Evolutionary conservation across 2,113 vertebrate genomes (phyloP), one percentile per base, ranked within the genome.

Genomic region (Vulpes vulpes): DNA sequence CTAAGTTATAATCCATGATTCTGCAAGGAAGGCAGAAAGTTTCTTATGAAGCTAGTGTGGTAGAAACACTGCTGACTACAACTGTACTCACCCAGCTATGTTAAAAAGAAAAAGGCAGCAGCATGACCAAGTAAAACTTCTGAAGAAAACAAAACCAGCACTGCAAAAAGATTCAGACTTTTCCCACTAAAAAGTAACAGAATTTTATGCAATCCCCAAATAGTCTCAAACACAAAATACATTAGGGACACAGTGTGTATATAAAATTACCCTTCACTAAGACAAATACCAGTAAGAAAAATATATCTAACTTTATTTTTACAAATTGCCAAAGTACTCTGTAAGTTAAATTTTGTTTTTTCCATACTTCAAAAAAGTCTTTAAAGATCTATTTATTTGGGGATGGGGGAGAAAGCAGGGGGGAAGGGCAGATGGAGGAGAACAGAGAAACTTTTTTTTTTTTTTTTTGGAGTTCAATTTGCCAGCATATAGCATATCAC

Each of bases 221-320:
- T 16, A 94, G 22, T 60, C 43, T 93, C 30, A 92, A 93, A 94
- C 5, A 88, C 17, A 93, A 94, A 95, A 89, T 83, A 91, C 25
- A 89, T 79, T 49, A 94, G 15, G 32, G 53, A 80, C 14, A 80
- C 0, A 14, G 3, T 49, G 38, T 9, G 59, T 30, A 87, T 67
- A 92, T 16, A 89, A 96, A 97, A 57, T 94, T 88, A 91, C 62
- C 59, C 89, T 93, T 80, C 93, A 89, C 60, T 73, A 81, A 74
- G 84, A 67, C 53, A 80, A 85, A 55, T 67, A 84, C 14, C 32
- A 83, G 10, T 22, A 86, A 97, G 57, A 94, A 96, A 96, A 90
- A 79, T n/a, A 65, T 6, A 80, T 38, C 12, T 67, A 88, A 93
- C 22, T 14, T 85, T 83, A 90, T 83, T 88, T 23, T 17, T 5